These are phyloP conservation scores for Proterorhinus semilunaris DNA, from an alignment of 2,113 vertebrate species.

Conservation along the genomic window DNA sequence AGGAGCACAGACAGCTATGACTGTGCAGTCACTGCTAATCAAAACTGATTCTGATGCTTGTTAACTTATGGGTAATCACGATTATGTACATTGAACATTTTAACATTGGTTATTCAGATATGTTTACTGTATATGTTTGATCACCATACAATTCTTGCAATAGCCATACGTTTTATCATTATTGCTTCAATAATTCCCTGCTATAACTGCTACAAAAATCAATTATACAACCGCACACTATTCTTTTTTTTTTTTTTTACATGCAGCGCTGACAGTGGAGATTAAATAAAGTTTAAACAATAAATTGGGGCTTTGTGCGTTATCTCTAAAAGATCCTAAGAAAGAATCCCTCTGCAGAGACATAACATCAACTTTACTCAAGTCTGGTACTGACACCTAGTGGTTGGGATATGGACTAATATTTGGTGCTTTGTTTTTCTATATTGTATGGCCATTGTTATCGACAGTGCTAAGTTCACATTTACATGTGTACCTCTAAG, in stretches of 20 bases:
- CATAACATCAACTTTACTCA: conserved; percentile 8
- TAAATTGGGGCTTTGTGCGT: background rate
- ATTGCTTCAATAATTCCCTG: no score
- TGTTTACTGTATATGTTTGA: background rate
- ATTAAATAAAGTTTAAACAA: no score
- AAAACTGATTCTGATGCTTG: background rate
- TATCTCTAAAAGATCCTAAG: background rate
- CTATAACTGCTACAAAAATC: no score
- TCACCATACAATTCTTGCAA: background rate
- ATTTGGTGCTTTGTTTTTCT: no score
- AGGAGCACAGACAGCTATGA: background rate
- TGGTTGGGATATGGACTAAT: conserved; percentile 37
- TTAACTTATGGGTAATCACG: background rate
- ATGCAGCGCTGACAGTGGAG: no score
- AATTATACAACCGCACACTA: no score
- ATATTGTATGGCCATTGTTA: no score
- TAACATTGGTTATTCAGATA: background rate
- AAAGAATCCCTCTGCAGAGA: background rate
- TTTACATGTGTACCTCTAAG: no score
- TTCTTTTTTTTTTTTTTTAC: no score
- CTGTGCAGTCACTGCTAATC: background rate
- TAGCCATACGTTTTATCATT: no score
- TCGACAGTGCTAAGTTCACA: no score
- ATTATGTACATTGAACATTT: background rate
- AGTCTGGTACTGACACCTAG: conserved; percentile 68